Base-by-base conservation (phyloP, 2,113 vertebrate species). In the Thunnus maccoyii region DNA sequence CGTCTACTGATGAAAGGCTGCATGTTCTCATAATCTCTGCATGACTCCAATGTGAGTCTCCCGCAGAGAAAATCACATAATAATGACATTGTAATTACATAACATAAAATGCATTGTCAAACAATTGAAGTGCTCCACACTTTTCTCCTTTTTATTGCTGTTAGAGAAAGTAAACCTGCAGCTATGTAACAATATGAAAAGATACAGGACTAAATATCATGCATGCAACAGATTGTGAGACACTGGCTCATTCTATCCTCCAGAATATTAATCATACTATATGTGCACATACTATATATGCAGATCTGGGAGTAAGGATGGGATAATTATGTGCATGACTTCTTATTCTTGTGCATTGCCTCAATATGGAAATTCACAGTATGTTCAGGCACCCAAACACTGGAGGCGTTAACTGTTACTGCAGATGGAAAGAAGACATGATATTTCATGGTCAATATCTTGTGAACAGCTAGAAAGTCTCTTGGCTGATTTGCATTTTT, bases 341-440 rank as follows among this genome's bases (percentile, higher is more conserved):
- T 20, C 44, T 0, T 68, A 55, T 57, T 86, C 20, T 64, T 62
- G 32, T 41, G 2, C 25, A 32, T 22, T 44, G 60, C 56, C 64
- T 48, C 18, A 54, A 51, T 77, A 69, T 80, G 72, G 20, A 88
- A 58, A 83, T 50, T 16, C 62, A 41, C 57, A 62, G 27, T 16
- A 54, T 54, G 51, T 73, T 76, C 65, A 54, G 32, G 32, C 55
- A 63, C 61, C 30, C 70, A 78, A 66, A 78, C 78, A 78, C 56
- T 5, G 65, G 63, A 66, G 79, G 67, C 20, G 3, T 64, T 11
- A 48, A 65, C 75, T 3, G 25, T 48, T 75, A 75, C 66, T 74
- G 55, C 72, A 73, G 8, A 63, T 48, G 66, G 67, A 73, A 58
- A 22, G 32, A 83, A 57, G 51, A 66, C 64, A 1, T 0, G 63